Evolutionary conservation across 1,140 invertebrate genomes (phyloP).

Genomic region (Drosophila obscura): DNA sequence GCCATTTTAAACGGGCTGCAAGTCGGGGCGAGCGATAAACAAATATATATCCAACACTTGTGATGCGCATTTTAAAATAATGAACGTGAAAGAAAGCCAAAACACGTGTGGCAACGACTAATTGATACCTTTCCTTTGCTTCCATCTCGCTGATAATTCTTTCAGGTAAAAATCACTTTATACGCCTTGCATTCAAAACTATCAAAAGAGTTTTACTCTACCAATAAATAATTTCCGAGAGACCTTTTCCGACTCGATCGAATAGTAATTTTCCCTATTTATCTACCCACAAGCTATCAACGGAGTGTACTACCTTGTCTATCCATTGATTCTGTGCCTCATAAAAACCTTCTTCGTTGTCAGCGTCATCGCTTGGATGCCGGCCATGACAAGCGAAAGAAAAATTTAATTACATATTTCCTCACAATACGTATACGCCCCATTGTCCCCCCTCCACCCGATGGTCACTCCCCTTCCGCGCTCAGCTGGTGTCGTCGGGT

Average conservation of each 20-base stretch:
- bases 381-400: conserved; percentile 35
- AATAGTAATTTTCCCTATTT: not conserved
- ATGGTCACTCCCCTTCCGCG: conserved; percentile 10
- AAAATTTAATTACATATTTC: conserved; percentile 78
- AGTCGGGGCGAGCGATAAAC: conserved; percentile 60
- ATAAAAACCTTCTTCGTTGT: conserved; percentile 27
- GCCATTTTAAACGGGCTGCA: conserved; percentile 61
- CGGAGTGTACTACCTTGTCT: not conserved
- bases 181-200: too few relatives aligned
- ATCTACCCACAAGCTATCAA: conserved; percentile 3
- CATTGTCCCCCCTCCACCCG: conserved; percentile 11
- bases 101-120: conserved; percentile 20
- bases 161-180: too few relatives aligned
- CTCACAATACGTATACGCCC: conserved; percentile 55
- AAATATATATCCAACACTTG: conserved; percentile 78
- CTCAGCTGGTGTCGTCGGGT: conserved; percentile 39
- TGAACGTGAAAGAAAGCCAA: conserved; percentile 35
- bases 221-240: too few relatives aligned
- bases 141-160: too few relatives aligned
- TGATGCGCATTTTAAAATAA: conserved; percentile 75
- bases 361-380: conserved; percentile 10
- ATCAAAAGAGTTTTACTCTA: too few relatives aligned
- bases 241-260: not conserved
- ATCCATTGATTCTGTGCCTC: conserved; percentile 6
- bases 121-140: conserved; percentile 19